A percentile compares a stretch with the other conserved stretches of the same genome.
Evolutionary conservation across 2,797 vertebrate genomes (phyloP).

Genomic region (Spinus pinus): DNA sequence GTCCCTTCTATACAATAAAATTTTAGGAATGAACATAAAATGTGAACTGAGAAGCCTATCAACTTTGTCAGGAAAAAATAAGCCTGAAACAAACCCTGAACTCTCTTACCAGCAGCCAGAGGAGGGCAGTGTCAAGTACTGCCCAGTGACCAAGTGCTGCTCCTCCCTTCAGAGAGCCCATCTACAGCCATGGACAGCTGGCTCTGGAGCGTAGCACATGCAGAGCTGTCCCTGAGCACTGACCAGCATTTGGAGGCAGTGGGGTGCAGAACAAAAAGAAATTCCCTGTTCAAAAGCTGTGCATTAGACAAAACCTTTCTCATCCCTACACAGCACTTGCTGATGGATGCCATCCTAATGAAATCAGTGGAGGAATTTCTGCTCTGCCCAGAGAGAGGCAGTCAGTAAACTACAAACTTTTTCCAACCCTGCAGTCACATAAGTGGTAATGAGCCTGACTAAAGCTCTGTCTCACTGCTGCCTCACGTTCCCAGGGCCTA

Average conservation of each 20-base stretch:
- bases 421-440: neutral
- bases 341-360: neutral
- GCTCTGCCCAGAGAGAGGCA: neutral
- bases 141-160: neutral
- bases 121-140: neutral
- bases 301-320: neutral
- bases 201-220: fast-evolving
- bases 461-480: neutral
- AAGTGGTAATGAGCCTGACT: neutral
- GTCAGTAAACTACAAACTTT: neutral
- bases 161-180: neutral
- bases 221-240: neutral
- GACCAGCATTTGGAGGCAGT: neutral
- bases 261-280: neutral
- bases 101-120: neutral
- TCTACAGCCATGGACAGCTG: neutral
- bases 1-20: neutral
- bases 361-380: neutral
- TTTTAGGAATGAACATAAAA: neutral
- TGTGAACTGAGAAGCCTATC: neutral
- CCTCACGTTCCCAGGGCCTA: neutral
- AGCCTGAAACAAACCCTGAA: neutral
- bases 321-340: neutral
- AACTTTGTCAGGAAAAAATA: neutral
- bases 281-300: neutral